These are phyloP conservation scores for Drosophila imparisetae DNA, from an alignment of 2,888 invertebrate genomes.

Conservation along the genomic window DNA sequence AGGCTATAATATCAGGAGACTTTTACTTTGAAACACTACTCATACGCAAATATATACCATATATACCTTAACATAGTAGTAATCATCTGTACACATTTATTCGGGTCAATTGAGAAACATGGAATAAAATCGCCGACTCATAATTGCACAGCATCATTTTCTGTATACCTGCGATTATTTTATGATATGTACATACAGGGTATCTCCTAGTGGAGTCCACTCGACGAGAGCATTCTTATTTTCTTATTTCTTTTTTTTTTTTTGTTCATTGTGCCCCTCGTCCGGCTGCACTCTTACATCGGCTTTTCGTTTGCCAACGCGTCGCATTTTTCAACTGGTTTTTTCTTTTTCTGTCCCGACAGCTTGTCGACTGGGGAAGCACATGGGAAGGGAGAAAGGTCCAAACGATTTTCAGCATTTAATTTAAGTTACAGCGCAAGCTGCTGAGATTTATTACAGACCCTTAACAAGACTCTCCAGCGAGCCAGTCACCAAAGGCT, in stretches of 20 bases:
- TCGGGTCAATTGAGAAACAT: not conserved
- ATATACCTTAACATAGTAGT: not conserved
- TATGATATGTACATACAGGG: not conserved
- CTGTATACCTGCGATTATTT: not conserved
- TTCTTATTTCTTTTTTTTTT: constrained; percentile 8
- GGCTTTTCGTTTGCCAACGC: constrained; percentile 35
- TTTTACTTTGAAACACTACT: not conserved
- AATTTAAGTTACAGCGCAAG: constrained; percentile 79
- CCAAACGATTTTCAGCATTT: constrained; percentile 80
- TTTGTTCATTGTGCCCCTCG: constrained; percentile 41
- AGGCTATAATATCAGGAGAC: not conserved
- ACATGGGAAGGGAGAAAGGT: constrained; percentile 5
- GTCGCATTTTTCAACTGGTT: constrained; percentile 67
- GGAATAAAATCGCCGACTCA: not conserved
- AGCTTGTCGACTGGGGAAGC: constrained; percentile 16
- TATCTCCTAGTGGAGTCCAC: not conserved
- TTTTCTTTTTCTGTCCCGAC: constrained; percentile 25
- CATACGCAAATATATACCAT: not conserved
- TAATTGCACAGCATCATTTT: not conserved
- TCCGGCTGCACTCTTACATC: constrained; percentile 55
- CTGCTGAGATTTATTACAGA: constrained; percentile 79
- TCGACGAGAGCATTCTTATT: not conserved
- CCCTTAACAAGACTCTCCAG: constrained; percentile 67
- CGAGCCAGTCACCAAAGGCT: constrained; percentile 21
- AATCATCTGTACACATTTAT: not conserved